Percentiles rank a stretch among this genome's conserved stretches.
These are phyloP conservation scores for Diplogasteroides magnus DNA, from an alignment of 1,140 invertebrate genomes.

Conservation along the genomic window DNA sequence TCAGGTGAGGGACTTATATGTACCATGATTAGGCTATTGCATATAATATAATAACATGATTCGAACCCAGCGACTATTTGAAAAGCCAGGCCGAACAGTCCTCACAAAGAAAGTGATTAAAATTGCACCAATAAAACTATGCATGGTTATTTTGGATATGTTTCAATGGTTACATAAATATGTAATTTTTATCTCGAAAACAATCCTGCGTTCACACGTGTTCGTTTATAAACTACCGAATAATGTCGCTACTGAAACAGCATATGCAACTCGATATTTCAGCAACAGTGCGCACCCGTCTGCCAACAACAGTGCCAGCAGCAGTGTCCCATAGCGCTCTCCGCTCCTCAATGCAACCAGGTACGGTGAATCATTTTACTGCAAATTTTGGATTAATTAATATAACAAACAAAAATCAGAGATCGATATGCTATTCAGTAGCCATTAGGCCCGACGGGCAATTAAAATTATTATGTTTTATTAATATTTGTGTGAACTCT, in stretches of 20 bases:
- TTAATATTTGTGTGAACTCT: too few species aligned
- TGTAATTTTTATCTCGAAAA: not conserved
- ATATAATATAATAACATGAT: not conserved
- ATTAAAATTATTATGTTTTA: too few species aligned
- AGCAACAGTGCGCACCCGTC: slow-evolving; percentile 8
- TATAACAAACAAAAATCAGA: too few species aligned
- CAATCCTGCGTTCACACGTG: not conserved
- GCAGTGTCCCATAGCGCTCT: slow-evolving; percentile 20
- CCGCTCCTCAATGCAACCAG: slow-evolving; percentile 8
- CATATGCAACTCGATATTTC: not conserved
- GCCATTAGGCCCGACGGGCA: too few species aligned
- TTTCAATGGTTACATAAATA: not conserved
- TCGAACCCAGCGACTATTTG: too few species aligned
- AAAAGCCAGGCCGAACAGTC: too few species aligned
- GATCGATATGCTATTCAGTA: too few species aligned
- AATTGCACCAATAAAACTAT: too few species aligned
- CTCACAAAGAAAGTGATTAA: too few species aligned
- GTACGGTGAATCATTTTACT: too few species aligned
- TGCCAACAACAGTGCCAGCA: slow-evolving; percentile 30
- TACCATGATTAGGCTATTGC: not conserved
- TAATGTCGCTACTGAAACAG: not conserved
- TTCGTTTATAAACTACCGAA: not conserved
- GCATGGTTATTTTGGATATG: not conserved
- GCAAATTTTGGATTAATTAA: too few species aligned
- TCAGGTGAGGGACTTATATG: slow-evolving; percentile 6